phyloP scores from a whole-genome alignment of 1,140 invertebrate genomes.

The Musca domestica region DNA sequence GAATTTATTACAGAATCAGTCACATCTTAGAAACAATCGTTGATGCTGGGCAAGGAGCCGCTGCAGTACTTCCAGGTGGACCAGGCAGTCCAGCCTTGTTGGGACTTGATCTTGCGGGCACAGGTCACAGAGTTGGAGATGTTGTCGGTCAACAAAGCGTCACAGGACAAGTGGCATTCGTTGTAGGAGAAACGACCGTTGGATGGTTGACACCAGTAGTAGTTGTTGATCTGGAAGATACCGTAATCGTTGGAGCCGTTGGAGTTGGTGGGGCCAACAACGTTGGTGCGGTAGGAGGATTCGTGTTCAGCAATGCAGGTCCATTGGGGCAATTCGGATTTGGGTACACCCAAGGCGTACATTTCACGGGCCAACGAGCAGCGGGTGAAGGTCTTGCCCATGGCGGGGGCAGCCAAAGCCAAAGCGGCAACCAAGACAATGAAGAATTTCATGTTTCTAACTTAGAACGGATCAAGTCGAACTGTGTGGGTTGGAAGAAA shows the following conservation, averaged over 20 bases:
- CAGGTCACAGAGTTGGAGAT: conserved; percentile 34
- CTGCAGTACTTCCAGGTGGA: conserved; percentile 36
- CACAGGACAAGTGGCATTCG: conserved; percentile 19
- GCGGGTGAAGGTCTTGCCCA: conserved; percentile 40
- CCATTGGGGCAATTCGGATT: conserved; percentile 26
- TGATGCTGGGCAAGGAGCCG: conserved; percentile 34
- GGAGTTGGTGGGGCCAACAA: conserved; percentile 31
- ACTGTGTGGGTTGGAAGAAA: background rate
- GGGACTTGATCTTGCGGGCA: conserved; percentile 31
- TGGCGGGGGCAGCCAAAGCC: conserved; percentile 27
- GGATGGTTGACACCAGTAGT: conserved; percentile 41
- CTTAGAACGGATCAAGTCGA: background rate
- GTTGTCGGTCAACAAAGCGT: conserved; percentile 12
- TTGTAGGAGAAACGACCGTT: conserved; percentile 46
- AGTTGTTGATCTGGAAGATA: conserved; percentile 45
- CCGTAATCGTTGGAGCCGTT: conserved; percentile 41
- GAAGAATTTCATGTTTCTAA: conserved; percentile 32
- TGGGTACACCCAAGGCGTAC: conserved; percentile 21
- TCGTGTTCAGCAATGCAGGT: conserved; percentile 39
- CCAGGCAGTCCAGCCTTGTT: conserved; percentile 42
- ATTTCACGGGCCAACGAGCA: conserved; percentile 44
- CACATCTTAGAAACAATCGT: conserved; percentile 33
- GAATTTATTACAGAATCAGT: background rate
- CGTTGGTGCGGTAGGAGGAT: conserved; percentile 8
- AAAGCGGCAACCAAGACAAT: conserved; percentile 31